Conservation (phyloP, 1,140 invertebrate genomes). For the Cotesia typhae region DNA sequence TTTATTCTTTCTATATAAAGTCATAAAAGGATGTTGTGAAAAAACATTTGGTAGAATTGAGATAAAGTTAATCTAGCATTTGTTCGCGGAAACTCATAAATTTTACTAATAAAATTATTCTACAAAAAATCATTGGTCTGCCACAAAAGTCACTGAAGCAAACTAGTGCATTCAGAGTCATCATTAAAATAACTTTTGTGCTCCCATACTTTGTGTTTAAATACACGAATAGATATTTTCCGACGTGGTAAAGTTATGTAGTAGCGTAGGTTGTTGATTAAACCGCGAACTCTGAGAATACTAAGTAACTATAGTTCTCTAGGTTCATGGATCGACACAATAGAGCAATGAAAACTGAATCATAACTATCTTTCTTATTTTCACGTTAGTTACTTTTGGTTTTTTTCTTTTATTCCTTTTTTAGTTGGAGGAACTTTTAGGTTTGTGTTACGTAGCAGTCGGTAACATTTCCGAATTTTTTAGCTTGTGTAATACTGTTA, state of each 20-base stretch:
- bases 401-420: not conserved
- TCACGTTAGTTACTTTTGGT: not conserved
- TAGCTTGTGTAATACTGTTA: not conserved
- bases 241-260: slow-evolving; percentile 32
- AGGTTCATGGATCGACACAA: slow-evolving; percentile 6
- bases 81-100: not conserved
- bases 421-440: not conserved
- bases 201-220: slow-evolving; percentile 5
- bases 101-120: slow-evolving; percentile 5
- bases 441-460: not conserved
- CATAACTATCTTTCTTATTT: slow-evolving; percentile 13
- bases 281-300: slow-evolving; percentile 33
- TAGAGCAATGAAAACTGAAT: slow-evolving; percentile 16
- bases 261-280: slow-evolving; percentile 38
- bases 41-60: not conserved
- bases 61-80: slow-evolving; percentile 4
- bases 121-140: slow-evolving; percentile 28
- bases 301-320: slow-evolving; percentile 19
- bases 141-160: slow-evolving; percentile 32
- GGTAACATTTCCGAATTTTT: too few relatives aligned
- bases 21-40: too few relatives aligned
- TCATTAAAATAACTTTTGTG: slow-evolving; percentile 18
- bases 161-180: slow-evolving; percentile 15
- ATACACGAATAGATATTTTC: slow-evolving; percentile 26
- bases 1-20: too few relatives aligned